Conservation (phyloP, 2,797 vertebrate genomes). For the Gymnothorax reevesii region DNA sequence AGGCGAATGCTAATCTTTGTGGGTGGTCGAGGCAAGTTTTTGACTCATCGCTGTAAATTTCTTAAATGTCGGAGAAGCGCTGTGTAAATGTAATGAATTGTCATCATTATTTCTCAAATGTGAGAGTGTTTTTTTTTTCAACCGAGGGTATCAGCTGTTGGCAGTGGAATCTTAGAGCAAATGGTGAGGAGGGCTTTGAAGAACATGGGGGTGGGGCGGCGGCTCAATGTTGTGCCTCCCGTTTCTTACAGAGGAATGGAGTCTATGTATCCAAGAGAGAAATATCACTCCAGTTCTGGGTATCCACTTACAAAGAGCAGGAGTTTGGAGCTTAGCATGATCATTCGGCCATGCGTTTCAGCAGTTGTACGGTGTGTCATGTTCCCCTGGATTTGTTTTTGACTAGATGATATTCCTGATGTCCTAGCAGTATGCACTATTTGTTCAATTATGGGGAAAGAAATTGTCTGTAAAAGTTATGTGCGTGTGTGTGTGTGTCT, state of each 20-base stretch:
- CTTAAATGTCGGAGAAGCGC: no score
- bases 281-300: neutral
- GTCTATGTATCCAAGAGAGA: neutral
- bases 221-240: neutral
- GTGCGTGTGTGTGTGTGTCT: neutral
- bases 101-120: no score
- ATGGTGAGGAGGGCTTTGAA: neutral
- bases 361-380: neutral
- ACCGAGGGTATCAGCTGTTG: neutral
- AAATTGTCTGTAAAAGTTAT: conserved; percentile 2
- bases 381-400: neutral
- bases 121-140: neutral
- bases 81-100: no score
- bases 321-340: no score
- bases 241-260: neutral
- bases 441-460: neutral
- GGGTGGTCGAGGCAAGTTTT: no score
- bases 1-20: no score
- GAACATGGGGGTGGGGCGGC: no score
- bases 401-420: neutral
- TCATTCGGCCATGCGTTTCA: neutral
- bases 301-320: neutral
- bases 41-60: no score
- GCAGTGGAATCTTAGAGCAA: neutral
- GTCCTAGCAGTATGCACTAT: neutral